A percentile compares a stretch with the other conserved stretches of the same genome.
phyloP scores from a whole-genome alignment of 2,113 vertebrate genomes.

The Vombatus ursinus region DNA sequence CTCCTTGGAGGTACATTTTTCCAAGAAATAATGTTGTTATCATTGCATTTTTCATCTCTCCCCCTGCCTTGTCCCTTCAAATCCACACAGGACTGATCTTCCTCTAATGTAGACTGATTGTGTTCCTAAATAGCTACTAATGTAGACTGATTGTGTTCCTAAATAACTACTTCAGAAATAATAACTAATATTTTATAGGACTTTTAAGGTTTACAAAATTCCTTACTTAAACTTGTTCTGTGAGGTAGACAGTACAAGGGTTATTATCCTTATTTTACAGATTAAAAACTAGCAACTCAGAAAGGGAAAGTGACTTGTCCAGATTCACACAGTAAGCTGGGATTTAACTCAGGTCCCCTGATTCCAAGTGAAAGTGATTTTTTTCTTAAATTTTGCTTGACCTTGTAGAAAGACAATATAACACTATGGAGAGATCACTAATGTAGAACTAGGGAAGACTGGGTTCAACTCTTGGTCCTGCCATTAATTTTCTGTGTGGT shows the following conservation, averaged over 20 bases:
- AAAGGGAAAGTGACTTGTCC: neutral
- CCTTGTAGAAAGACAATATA: neutral
- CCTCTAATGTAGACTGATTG: neutral
- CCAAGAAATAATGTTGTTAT: neutral
- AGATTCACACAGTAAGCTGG: neutral
- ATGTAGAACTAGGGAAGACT: no score
- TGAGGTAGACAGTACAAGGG: neutral
- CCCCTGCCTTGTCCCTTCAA: accelerated
- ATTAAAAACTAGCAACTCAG: neutral
- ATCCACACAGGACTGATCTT: neutral
- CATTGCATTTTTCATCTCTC: neutral
- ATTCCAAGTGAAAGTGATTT: neutral
- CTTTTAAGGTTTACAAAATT: neutral
- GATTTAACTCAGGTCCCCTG: neutral
- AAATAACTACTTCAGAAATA: no score
- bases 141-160: no score
- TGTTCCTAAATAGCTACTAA: neutral
- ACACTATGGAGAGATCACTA: neutral
- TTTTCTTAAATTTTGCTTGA: neutral
- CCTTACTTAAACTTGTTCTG: neutral
- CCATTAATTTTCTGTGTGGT: neutral
- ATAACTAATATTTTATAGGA: neutral
- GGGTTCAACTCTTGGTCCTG: neutral
- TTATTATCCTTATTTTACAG: neutral
- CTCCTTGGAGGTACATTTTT: neutral